Base-by-base conservation (phyloP, 2,797 vertebrate species). In the Microcaecilia unicolor region DNA sequence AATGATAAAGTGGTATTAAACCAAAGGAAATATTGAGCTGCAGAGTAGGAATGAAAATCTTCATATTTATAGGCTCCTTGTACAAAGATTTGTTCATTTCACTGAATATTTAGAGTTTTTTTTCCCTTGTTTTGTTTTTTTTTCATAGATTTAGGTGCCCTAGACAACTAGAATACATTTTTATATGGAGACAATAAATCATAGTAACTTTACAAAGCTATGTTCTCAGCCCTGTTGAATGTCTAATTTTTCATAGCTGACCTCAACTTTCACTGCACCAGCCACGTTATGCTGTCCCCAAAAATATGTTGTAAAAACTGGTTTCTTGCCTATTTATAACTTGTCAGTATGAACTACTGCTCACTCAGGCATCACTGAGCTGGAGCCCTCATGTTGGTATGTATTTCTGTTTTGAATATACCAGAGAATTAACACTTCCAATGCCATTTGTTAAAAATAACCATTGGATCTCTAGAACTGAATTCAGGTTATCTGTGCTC, bases 251-350 rank as follows among this genome's bases (percentile, higher is more conserved):
- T 19, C 4, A 1, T 16, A 18, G 28, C 10, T 27, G 24, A n/a
- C 25, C 31, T 34, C 6, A 17, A n/a, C 5, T 48, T 21, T 26
- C 15, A 6, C 15, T 1, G 10, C 14, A 13, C 10, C 2, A n/a
- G 1, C 2, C 24, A 11, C 5, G 5, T 21, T 47, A 2, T 23
- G 0, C 34, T 40, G 14, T 10, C 1, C 24, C 14, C 15, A 14
- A 10, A 23, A 23, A 23, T 10, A 10, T 28, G 40, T 52, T 25
- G 32, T 18, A 25, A n/a, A n/a, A 21, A 8, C 29, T 44, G 11
- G 37, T 41, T 11, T n/a, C 35, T 28, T 38, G 18, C 5, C 1
- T n/a, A 26, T 12, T 32, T n/a, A 22, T 37, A 11, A 11, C 34
- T 51, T 18, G 12, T 6, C 2, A 8, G 20, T 8, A 4, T 35